Percentiles rank a stretch among this genome's conserved stretches.
These are phyloP conservation scores for Thereva unica DNA, from an alignment of 2,888 invertebrate species.

Conservation along the genomic window DNA sequence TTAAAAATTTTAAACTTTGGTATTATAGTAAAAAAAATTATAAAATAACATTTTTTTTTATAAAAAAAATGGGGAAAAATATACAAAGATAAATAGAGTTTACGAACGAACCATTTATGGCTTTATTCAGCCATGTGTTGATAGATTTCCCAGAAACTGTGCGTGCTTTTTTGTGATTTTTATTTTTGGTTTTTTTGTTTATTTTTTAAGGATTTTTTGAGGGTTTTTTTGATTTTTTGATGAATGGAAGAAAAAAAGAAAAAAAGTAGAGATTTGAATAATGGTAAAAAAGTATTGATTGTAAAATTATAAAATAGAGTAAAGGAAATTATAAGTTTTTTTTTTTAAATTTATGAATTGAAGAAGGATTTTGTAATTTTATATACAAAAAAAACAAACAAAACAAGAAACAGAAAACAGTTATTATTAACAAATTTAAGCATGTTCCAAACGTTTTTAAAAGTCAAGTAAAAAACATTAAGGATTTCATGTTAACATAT, in stretches of 20 bases:
- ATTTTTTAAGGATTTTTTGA: background rate
- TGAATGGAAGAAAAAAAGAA: slow-evolving; percentile 14
- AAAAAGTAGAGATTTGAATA: background rate
- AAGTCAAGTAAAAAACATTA: too few relatives aligned
- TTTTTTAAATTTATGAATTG: too few relatives aligned
- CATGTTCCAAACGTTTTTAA: too few relatives aligned
- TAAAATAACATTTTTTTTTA: slow-evolving; percentile 16
- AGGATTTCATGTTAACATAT: too few relatives aligned
- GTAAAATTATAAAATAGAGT: too few relatives aligned
- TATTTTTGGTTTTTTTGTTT: slow-evolving; percentile 13
- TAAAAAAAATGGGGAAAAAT: slow-evolving; percentile 20
- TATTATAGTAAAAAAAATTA: slow-evolving; percentile 18
- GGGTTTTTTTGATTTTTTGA: slow-evolving; percentile 14
- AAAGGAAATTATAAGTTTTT: too few relatives aligned
- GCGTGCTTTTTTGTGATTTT: slow-evolving; percentile 42
- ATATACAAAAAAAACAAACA: too few relatives aligned
- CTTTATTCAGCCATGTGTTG: slow-evolving; percentile 45
- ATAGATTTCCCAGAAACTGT: slow-evolving; percentile 45
- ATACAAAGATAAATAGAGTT: slow-evolving; percentile 3
- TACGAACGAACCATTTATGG: slow-evolving; percentile 43
- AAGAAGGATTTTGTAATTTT: too few relatives aligned
- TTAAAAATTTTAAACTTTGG: too few relatives aligned
- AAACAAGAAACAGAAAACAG: too few relatives aligned
- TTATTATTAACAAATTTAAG: too few relatives aligned
- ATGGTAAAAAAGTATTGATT: background rate